Evolutionary conservation across 2,797 vertebrate genomes (phyloP).

Genomic region (Bufotes viridis): DNA sequence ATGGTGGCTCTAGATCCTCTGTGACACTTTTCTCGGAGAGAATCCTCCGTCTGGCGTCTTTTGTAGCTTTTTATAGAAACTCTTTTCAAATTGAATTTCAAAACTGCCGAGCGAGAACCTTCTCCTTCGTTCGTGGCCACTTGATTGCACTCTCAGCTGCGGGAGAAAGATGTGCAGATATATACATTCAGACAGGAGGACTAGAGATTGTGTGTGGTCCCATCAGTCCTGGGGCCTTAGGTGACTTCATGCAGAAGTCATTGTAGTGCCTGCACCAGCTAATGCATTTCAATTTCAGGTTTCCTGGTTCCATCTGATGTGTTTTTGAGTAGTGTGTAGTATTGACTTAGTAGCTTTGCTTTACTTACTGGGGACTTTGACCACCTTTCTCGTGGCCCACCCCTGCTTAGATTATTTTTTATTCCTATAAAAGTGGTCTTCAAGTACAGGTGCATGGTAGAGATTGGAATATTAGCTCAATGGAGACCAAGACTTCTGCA

Average conservation of each 20-base stretch:
- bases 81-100: slow-evolving; percentile 37
- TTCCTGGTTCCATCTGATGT: neutral
- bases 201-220: neutral
- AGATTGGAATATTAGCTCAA: neutral
- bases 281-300: neutral
- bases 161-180: slow-evolving; percentile 1
- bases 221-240: neutral
- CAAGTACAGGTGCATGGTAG: too few species aligned
- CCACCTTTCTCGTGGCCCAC: too few species aligned
- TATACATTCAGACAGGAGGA: slow-evolving; percentile 6
- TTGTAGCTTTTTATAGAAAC: slow-evolving; percentile 37
- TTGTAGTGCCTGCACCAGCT: neutral
- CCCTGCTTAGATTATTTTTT: too few species aligned
- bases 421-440: too few species aligned
- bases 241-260: slow-evolving; percentile 4
- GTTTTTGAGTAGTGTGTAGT: neutral
- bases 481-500: neutral
- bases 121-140: neutral
- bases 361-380: neutral
- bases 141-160: slow-evolving; percentile 24
- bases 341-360: neutral
- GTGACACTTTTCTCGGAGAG: slow-evolving; percentile 43
- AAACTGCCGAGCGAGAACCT: neutral
- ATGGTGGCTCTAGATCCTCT: slow-evolving; percentile 32
- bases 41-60: neutral